These are phyloP conservation scores for Ennomos erosarius DNA, from an alignment of 2,888 invertebrate genomes.

Conservation along the genomic window DNA sequence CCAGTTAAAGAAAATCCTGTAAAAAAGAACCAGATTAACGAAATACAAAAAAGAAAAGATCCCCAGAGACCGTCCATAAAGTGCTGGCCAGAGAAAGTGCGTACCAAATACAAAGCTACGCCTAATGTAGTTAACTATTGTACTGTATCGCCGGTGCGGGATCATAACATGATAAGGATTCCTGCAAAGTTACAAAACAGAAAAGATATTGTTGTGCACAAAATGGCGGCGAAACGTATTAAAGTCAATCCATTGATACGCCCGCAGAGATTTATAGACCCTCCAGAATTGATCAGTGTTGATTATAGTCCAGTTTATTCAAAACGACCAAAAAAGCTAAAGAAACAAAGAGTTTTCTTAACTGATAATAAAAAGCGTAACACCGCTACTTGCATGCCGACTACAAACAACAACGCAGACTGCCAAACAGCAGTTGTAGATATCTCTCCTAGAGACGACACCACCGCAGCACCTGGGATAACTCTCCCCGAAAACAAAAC, in stretches of 20 bases:
- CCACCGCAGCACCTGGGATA: too few species aligned
- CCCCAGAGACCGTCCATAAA: constrained; percentile 34
- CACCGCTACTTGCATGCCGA: constrained; percentile 56
- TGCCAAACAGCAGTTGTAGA: constrained; percentile 52
- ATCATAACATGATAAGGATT: constrained; percentile 29
- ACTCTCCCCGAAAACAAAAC: constrained; percentile 54
- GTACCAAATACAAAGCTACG: constrained; percentile 38
- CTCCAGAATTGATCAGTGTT: constrained; percentile 54
- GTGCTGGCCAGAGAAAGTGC: constrained; percentile 51
- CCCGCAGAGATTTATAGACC: constrained; percentile 32
- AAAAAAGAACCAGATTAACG: constrained; percentile 45
- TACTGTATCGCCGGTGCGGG: constrained; percentile 24
- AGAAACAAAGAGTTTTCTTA: constrained; percentile 14
- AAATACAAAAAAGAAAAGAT: constrained; percentile 46
- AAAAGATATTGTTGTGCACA: constrained; percentile 32
- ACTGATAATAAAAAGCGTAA: constrained; percentile 38
- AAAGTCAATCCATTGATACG: constrained; percentile 30
- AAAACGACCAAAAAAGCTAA: constrained; percentile 39
- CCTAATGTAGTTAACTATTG: constrained; percentile 43
- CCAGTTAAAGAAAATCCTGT: constrained; percentile 68
- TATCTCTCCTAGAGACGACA: constrained; percentile 4
- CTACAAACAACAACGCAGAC: constrained; percentile 48
- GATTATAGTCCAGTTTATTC: constrained; percentile 59
- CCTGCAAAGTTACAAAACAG: constrained; percentile 20
- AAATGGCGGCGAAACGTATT: constrained; percentile 29